These are phyloP conservation scores for Phoenicopterus ruber DNA, from an alignment of 2,113 vertebrate species.

Conservation along the genomic window DNA sequence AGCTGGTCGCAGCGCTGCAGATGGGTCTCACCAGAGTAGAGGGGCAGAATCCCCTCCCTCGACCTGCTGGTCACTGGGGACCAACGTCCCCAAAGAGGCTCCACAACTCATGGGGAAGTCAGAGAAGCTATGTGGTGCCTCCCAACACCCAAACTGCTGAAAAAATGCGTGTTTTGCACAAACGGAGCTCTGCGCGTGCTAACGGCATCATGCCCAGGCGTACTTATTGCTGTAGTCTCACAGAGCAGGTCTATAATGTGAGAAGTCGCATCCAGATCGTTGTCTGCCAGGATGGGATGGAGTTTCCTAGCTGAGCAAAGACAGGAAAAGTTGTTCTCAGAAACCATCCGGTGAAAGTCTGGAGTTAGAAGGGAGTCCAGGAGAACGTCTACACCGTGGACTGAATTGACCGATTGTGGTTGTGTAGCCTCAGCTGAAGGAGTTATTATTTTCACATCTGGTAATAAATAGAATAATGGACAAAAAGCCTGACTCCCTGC, in stretches of 20 bases:
- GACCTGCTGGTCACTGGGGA: no score
- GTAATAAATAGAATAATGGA: constrained; percentile 11
- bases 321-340: neutral
- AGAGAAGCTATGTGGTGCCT: neutral
- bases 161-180: neutral
- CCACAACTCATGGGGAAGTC: neutral
- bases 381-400: neutral
- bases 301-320: neutral
- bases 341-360: neutral
- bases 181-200: neutral
- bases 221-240: neutral
- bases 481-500: neutral
- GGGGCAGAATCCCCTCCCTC: no score
- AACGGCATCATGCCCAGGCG: accelerated
- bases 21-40: no score
- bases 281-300: neutral
- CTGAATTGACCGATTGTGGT: neutral
- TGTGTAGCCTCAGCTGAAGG: neutral
- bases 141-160: neutral
- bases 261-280: neutral
- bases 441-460: neutral
- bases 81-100: neutral
- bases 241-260: neutral
- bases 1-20: no score
- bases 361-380: neutral